Evolutionary conservation across 2,113 vertebrate species (phyloP), one percentile per base, ranked within the genome.

Genomic region (Symphodus melops): DNA sequence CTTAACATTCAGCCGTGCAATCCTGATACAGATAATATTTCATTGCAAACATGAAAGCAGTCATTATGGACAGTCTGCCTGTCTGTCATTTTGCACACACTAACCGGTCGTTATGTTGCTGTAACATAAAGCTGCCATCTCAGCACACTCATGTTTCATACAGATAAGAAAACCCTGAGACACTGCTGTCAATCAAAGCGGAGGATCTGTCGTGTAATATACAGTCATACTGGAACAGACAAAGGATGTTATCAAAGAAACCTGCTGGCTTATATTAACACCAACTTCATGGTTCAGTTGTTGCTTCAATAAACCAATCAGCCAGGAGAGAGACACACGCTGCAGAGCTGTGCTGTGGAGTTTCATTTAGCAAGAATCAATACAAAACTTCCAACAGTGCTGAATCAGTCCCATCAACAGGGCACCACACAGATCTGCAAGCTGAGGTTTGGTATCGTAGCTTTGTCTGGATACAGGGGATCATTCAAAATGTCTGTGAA

Each of bases 61-160:
- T 55, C 8, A 13, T 14, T 48, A 59, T 37, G 46, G 8, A 68
- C 55, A 16, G 53, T 41, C 63, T 53, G 49, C 36, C 64, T 5
- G 51, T 67, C 36, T 23, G 49, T 41, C 20, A 23, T 53, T 17
- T 12, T 63, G 16, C 25, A 13, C 42, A 49, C 1, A 12, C 46
- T 51, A 41, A 41, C 39, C 2, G 39, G 39, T 41, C 11, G 8
- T 41, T 10, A 41, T 10, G 39, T 10, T 25, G 64, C 64, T 42
- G 64, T 41, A 42, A 54, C 36, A 25, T 49, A 42, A 67, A 54
- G 51, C 51, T 25, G 63, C 48, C 63, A 23, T 51, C 64, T 67
- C 64, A 42, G 64, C 64, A 25, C 14, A 14, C 51, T 67, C 64
- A 19, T 0, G 51, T 54, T 23, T 54, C 64, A 41, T 25, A 41